These are phyloP conservation scores for Gavia stellata DNA, from an alignment of 2,113 vertebrate species.

Conservation along the genomic window DNA sequence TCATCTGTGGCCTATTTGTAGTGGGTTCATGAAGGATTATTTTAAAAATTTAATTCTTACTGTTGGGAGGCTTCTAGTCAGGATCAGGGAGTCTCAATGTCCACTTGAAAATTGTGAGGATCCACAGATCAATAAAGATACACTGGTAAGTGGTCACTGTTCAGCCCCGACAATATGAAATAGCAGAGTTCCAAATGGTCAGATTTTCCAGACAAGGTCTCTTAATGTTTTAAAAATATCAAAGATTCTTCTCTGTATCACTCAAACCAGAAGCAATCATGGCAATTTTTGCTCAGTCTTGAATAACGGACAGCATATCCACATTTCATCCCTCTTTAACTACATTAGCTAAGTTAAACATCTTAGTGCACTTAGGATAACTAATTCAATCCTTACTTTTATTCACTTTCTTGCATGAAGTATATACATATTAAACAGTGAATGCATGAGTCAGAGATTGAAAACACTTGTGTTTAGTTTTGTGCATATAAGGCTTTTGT, in stretches of 20 bases:
- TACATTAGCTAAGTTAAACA: background rate
- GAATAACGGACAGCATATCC: background rate
- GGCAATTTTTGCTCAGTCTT: background rate
- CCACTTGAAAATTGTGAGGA: background rate
- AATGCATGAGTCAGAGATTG: background rate
- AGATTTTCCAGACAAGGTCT: background rate
- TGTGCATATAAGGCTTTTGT: background rate
- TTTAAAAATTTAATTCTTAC: background rate
- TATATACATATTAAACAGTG: background rate
- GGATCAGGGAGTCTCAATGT: background rate
- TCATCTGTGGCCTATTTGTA: background rate
- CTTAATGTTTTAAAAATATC: background rate
- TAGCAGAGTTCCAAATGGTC: background rate
- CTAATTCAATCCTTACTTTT: background rate
- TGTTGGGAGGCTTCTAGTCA: background rate
- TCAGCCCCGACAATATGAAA: background rate
- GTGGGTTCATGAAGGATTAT: background rate
- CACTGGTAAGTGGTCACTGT: fast-evolving
- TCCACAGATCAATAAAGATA: background rate
- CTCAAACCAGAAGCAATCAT: background rate
- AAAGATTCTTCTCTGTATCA: background rate
- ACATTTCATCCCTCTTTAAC: background rate
- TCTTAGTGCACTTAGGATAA: background rate
- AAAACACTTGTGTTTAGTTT: background rate
- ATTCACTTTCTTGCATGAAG: background rate